Base-by-base conservation (phyloP, 2,797 vertebrate species). In the Anomalospiza imberbis region DNA sequence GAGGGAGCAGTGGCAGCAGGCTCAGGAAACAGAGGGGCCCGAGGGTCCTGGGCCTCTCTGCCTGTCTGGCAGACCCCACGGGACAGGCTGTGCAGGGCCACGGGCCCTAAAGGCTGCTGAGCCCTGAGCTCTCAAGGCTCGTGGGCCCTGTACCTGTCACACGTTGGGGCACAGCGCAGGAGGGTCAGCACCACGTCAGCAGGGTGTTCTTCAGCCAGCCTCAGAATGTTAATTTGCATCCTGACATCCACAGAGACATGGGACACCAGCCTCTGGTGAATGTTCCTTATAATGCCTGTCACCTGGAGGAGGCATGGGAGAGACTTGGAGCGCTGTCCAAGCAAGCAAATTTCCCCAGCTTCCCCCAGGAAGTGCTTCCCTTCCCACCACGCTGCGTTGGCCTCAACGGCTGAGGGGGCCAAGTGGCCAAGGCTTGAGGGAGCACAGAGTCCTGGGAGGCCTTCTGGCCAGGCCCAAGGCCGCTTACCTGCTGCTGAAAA, bases 211-310 rank as follows among this genome's bases (percentile, higher is more conserved):
- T 31, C 31, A 15, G 19, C 25, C 45, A 70, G 3, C 32, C 31
- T 34, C 31, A 70, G 2, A 25, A 68, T 10, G 7, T 17, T 2
- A 7, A 3, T 68, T 2, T 3, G 11, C 16, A 50, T 19, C 16
- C 31, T 60, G 9, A 5, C 7, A 5, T 44, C 36, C 4, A 38
- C 6, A 15, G 19, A 9, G 9, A 1, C 3, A 2, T 9, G 12
- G 18, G 24, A 22, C 2, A 1, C 1, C 1, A 68, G 44, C 2
- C 15, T 15, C 24, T 68, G 36, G 24, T 80, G 44, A 2, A 67
- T 57, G 12, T 5, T 18, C 24, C 7, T 58, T 9, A 67, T 53
- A 5, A 50, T n/a, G 31, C 12, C 34, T 24, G 45, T 65, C 36
- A 50, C 45, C 77, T 80, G 65, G 8, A 50, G 4, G 15, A 28